Evolutionary conservation across 2,113 vertebrate species (phyloP).

Genomic region (Xenotilapia flavipinnis): DNA sequence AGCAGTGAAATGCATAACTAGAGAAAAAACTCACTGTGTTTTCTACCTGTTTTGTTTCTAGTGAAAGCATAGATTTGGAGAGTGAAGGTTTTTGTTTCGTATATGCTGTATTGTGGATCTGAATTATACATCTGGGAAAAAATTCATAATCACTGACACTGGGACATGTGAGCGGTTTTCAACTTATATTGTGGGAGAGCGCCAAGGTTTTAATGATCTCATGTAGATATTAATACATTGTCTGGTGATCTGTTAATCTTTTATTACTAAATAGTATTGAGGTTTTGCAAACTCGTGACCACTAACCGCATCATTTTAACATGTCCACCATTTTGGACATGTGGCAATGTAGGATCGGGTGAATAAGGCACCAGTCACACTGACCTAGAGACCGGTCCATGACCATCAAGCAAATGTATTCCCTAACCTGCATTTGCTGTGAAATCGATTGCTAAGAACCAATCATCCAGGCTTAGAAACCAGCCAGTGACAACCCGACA

Average conservation of each 20-base stretch:
- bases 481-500: neutral
- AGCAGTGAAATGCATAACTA: slow-evolving; percentile 20
- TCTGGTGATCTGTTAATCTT: neutral
- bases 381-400: neutral
- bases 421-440: neutral
- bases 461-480: too few relatives aligned
- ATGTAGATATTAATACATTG: neutral
- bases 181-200: neutral
- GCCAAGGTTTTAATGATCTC: neutral
- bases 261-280: neutral
- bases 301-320: neutral
- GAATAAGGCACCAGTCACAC: fast-evolving
- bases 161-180: neutral
- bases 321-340: neutral
- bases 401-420: neutral
- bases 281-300: neutral
- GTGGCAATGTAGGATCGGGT: neutral
- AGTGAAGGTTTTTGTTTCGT: neutral
- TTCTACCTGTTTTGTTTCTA: neutral
- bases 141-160: neutral
- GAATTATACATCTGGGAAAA: neutral
- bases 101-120: neutral
- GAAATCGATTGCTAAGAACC: neutral
- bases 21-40: too few relatives aligned
- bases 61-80: slow-evolving; percentile 22